phyloP scores from a whole-genome alignment of 64 coral and sea anemone genomes.

The Montipora capricornis region DNA sequence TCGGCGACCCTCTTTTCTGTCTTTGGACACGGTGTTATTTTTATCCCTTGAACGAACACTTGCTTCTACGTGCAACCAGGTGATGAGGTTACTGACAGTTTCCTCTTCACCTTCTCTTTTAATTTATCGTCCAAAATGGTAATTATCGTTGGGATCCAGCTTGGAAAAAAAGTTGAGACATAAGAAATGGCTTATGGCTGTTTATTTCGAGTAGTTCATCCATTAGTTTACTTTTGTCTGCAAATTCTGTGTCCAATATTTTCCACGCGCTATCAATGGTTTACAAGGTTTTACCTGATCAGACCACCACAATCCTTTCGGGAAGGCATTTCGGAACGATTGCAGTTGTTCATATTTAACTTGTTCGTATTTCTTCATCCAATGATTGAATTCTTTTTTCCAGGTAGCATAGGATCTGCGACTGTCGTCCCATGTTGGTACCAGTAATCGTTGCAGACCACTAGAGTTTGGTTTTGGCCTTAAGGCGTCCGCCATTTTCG shows the following conservation, averaged over 20 bases:
- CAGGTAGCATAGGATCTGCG: not conserved
- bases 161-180: not conserved
- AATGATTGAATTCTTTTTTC: not conserved
- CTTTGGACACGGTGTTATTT: no score
- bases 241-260: slow-evolving; percentile 68
- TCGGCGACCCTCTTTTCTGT: no score
- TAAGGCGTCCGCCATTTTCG: not conserved
- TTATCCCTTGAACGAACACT: no score
- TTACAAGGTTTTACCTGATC: slow-evolving; percentile 5
- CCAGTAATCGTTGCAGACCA: not conserved
- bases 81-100: slow-evolving; percentile 52
- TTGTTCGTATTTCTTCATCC: slow-evolving; percentile 2
- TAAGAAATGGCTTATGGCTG: slow-evolving; percentile 19
- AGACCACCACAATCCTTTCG: not conserved
- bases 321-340: not conserved
- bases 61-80: slow-evolving; percentile 44
- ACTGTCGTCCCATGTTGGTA: not conserved
- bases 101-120: not conserved
- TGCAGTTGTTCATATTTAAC: slow-evolving; percentile 11
- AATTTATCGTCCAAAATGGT: no score
- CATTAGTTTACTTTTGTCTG: slow-evolving; percentile 62
- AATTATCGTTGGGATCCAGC: slow-evolving; percentile 9
- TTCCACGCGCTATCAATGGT: slow-evolving; percentile 17
- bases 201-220: slow-evolving; percentile 36
- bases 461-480: not conserved